A percentile compares a stretch with the other conserved stretches of the same genome.
phyloP scores from a whole-genome alignment of 2,797 vertebrate species.

The Taeniopygia guttata region DNA sequence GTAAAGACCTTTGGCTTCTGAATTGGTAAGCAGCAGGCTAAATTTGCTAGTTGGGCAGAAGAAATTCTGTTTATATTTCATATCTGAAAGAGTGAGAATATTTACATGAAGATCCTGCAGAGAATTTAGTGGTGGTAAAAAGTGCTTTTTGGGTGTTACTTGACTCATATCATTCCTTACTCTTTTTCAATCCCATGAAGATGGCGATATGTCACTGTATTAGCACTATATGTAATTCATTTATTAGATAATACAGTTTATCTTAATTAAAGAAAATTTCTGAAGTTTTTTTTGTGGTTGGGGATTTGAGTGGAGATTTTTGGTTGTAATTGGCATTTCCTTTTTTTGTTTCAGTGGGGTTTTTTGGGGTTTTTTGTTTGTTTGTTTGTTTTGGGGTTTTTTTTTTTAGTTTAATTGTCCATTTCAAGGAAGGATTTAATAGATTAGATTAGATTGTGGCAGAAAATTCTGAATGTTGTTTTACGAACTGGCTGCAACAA shows the following conservation, averaged over 20 bases:
- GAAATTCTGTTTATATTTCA: neutral
- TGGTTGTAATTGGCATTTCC: neutral
- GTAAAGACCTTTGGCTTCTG: neutral
- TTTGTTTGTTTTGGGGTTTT: no score
- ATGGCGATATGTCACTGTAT: neutral
- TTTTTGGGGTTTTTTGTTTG: no score
- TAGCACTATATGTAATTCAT: neutral
- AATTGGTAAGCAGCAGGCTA: neutral
- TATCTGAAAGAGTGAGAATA: neutral
- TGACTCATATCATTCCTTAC: neutral
- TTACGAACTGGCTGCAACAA: neutral
- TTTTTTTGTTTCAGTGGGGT: rapidly evolving
- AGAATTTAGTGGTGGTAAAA: neutral
- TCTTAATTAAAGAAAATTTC: neutral
- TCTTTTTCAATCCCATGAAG: neutral
- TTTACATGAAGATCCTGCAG: neutral
- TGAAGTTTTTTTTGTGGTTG: neutral
- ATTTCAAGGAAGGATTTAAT: neutral
- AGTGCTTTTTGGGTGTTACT: neutral
- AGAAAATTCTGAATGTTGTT: neutral
- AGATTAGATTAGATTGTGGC: neutral
- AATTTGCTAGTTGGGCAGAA: neutral
- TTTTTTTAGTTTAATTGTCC: neutral
- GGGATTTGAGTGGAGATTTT: neutral
- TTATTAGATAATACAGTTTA: neutral